Evolutionary conservation across 2,888 invertebrate genomes (phyloP).

Genomic region (Punctoribates punctum): DNA sequence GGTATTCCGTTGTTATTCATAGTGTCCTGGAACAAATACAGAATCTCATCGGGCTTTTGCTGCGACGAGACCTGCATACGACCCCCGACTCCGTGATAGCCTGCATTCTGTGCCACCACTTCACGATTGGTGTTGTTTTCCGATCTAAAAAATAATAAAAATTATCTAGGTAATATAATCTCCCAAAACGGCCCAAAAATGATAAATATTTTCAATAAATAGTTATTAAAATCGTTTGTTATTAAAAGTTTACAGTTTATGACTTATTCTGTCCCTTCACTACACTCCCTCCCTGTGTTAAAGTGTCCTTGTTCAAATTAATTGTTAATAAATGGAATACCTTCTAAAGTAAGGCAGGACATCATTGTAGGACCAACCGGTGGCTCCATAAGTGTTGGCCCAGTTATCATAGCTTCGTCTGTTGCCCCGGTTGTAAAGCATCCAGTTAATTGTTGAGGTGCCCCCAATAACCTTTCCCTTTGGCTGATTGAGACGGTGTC

Average conservation of each 20-base stretch:
- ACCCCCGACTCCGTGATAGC: slow-evolving; percentile 36
- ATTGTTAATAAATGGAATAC: no score
- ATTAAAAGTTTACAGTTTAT: no score
- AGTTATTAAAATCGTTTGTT: no score
- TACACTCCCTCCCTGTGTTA: no score
- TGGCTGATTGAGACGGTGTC: neutral
- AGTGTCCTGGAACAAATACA: slow-evolving; percentile 26
- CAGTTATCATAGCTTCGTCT: slow-evolving; percentile 39
- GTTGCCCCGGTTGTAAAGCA: slow-evolving; percentile 41
- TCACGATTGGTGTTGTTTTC: slow-evolving; percentile 36
- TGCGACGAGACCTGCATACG: slow-evolving; percentile 32
- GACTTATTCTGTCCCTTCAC: no score
- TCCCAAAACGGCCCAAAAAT: neutral
- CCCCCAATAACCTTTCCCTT: slow-evolving; percentile 41
- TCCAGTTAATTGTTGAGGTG: slow-evolving; percentile 38
- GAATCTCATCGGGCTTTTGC: slow-evolving; percentile 31
- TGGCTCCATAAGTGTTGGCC: slow-evolving; percentile 23
- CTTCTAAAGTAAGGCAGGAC: slow-evolving; percentile 38
- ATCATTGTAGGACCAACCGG: slow-evolving; percentile 34
- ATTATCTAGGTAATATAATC: neutral
- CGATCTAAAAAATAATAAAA: slow-evolving; percentile 2
- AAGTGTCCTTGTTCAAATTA: no score
- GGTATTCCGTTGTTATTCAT: slow-evolving; percentile 33
- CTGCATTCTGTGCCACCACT: slow-evolving; percentile 28
- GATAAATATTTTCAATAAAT: no score